Base-by-base conservation (phyloP, 2,797 vertebrate genomes). In the Arremon brunneinucha region DNA sequence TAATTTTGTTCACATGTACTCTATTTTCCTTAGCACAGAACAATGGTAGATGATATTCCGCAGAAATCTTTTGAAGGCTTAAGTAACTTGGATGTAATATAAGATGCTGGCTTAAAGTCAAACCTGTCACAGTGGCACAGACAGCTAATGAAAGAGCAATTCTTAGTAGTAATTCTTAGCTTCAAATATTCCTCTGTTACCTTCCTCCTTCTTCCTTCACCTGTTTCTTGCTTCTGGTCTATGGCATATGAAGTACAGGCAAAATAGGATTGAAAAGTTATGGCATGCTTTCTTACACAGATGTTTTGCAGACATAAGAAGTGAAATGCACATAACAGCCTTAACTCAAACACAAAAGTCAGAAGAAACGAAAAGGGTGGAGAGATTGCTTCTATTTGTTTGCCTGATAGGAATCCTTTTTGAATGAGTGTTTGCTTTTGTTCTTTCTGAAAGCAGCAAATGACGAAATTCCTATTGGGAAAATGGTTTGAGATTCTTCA, bases 11-110 rank as follows among this genome's bases (percentile, higher is more conserved):
- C 96, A 97, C 72, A 89, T 97, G 90, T 92, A 68, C 72, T 94
- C 78, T 91, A 30, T 96, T 96, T 97, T 89, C 94, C 94, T 96
- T 76, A 94, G 79, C 55, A 83, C 11, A 86, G 78, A 95, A 92
- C 81, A 93, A 93, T 77, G 83, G 30, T 80, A 93, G 90, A 87
- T 10, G 49, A 84, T 86, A 90, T 80, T 89, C 63, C 94, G 81
- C 81, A 93, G 83, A 95, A 97, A 95, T 89, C 83, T 59, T 94
- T 93, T 71, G 2, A 96, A 93, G 57, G 47, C 83, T 97, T 95
- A 93, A 97, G 82, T 70, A 96, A 95, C 86, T 96, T 96, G 93
- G 90, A 93, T 93, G 97, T 96, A 98, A 97, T 55, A 85, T 70
- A 95, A 97, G 95, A 82, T 70, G 92, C 79, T 97, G 97, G 95